These are phyloP conservation scores for Litocranius walleri DNA, from an alignment of 2,113 vertebrate species.

Conservation along the genomic window DNA sequence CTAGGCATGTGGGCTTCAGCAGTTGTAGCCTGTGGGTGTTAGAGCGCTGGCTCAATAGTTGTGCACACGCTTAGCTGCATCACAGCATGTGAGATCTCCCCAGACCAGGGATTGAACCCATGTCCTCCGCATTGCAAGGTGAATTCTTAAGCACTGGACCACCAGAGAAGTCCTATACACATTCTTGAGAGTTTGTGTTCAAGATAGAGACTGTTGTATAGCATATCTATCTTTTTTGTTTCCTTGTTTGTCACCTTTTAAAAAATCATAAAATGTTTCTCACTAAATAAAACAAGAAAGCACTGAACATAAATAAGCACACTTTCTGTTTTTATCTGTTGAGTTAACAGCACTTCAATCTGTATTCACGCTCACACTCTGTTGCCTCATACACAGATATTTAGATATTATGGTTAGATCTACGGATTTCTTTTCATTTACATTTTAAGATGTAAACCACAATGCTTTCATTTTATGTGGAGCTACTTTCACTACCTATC, in stretches of 20 bases:
- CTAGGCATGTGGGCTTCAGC: not conserved
- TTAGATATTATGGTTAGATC: not conserved
- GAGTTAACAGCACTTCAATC: not conserved
- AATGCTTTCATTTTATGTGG: not conserved
- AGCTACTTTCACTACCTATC: not conserved
- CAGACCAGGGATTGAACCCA: not conserved
- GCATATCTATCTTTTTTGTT: not conserved
- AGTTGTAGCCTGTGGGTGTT: not conserved
- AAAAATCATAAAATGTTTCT: not conserved
- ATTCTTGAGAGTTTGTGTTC: not conserved
- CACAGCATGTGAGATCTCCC: rapidly evolving
- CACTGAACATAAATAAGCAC: not conserved
- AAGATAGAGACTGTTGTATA: not conserved
- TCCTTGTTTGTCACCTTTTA: not conserved
- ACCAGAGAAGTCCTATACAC: not conserved
- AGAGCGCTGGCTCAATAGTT: not conserved
- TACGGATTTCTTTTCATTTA: not conserved
- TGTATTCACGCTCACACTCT: not conserved
- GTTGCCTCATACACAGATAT: not conserved
- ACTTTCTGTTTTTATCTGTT: not conserved
- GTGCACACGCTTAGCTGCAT: not conserved
- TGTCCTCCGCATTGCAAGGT: not conserved
- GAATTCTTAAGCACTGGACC: not conserved
- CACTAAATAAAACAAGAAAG: not conserved
- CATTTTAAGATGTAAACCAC: slow-evolving; percentile 26